Base-by-base conservation (phyloP, 2,888 invertebrate species). In the Leptothorax acervorum region DNA sequence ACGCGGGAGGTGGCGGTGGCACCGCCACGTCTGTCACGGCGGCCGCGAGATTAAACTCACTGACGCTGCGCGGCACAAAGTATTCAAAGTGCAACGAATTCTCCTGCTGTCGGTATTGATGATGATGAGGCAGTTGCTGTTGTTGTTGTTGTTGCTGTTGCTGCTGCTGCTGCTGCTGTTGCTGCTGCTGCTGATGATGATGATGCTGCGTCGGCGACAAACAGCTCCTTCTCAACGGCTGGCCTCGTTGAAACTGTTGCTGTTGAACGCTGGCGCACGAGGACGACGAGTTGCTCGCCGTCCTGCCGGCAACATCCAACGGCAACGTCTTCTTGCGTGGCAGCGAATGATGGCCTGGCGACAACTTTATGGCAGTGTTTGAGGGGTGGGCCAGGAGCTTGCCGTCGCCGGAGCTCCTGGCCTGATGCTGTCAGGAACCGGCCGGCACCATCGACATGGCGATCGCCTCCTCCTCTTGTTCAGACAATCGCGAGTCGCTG, bases 11-110 rank as follows among this genome's bases (percentile, higher is more conserved):
- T 11, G 95, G 94, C 1, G 95, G 95, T 6, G 95, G 95, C 0
- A 95, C 95, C 53, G 96, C 93, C 28, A 95, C 95, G 81, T 96
- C 95, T 91, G 97, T 96, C 73, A 96, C 95, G 11, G 97, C 96
- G 57, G 97, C 97, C 0, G 93, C 96, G 83, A 98, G 94, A 94
- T 98, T 97, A 93, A 98, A 98, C 94, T 98, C 98, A 95, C 98
- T 98, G 83, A 98, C 96, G 94, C 97, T 97, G 84, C 98, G 96
- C 86, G 98, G 98, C 86, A 98, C 97, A 94, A 98, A 98, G 94
- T 98, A 98, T 93, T 98, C 98, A 83, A 97, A 94, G 79, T 93
- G 93, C 45, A 92, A 95, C 87, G 97, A 96, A 68, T 96, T 96
- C 90, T 97, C 97, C 95, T 91, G 95, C 94, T 92, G 93, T 3